Conservation (phyloP, 1,140 invertebrate genomes). For the Eumaeus atala region DNA sequence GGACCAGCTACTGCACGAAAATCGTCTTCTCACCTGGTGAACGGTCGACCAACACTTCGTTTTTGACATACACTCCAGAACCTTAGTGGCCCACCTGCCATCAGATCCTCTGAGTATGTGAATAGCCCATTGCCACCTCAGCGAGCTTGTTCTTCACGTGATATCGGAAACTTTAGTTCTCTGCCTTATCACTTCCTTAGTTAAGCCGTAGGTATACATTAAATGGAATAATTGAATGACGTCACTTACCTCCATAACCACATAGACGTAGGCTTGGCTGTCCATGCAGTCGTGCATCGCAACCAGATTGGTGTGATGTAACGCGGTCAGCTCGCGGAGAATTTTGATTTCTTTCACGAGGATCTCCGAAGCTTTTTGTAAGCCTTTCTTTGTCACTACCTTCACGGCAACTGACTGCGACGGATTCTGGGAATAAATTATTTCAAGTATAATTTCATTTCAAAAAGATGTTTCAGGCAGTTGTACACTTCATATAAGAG, state of each 20-base stretch:
- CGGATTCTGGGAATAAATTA: conserved; percentile 81
- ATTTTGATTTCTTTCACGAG: conserved; percentile 98
- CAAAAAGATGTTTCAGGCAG: conserved; percentile 24
- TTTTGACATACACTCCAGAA: no score
- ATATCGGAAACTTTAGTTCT: no score
- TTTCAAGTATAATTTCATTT: no score
- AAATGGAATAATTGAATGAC: background rate
- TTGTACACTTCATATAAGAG: background rate
- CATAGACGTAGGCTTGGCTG: conserved; percentile 93
- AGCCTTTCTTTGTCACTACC: conserved; percentile 97
- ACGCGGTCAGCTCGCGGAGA: conserved; percentile 95
- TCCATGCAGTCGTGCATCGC: conserved; percentile 98
- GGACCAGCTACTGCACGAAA: no score
- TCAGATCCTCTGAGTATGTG: no score
- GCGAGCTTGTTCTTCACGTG: no score
- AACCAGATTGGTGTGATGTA: conserved; percentile 99
- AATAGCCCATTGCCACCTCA: no score
- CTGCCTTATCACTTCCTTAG: no score
- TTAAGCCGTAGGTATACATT: no score
- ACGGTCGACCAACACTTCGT: no score
- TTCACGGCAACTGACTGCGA: conserved; percentile 95
- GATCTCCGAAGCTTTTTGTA: conserved; percentile 97
- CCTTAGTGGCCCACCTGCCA: no score
- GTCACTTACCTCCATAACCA: conserved; percentile 94
- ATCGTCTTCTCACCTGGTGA: no score